Conservation (phyloP, 2,888 invertebrate species). For the Drepanosiphum platanoidis region DNA sequence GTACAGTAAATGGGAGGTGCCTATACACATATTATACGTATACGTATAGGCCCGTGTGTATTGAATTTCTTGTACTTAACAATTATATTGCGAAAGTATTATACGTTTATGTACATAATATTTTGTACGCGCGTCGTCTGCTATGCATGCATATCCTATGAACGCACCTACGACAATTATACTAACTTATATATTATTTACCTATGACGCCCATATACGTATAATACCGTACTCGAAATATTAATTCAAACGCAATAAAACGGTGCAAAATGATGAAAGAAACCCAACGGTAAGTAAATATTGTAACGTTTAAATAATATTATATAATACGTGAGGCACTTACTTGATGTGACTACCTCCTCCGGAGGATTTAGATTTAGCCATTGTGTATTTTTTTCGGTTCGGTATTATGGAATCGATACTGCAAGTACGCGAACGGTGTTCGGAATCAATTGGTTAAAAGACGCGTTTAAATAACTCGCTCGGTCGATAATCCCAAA, state of each 20-base stretch:
- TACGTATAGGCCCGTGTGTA: not conserved
- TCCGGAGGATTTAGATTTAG: conserved; percentile 47
- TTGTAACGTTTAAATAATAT: not conserved
- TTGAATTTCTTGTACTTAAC: conserved; percentile 16
- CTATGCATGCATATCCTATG: not conserved
- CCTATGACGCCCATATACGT: not conserved
- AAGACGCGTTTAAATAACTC: not conserved
- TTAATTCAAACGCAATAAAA: no score
- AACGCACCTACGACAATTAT: not conserved
- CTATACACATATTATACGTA: conserved; percentile 2
- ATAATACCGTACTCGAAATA: not conserved
- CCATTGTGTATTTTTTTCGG: conserved; percentile 22
- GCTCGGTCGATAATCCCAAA: not conserved
- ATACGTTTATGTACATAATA: not conserved
- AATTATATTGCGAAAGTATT: conserved; percentile 7
- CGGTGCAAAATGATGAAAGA: no score
- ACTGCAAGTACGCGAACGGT: not conserved
- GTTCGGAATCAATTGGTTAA: no score
- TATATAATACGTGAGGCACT: not conserved
- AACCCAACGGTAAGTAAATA: no score
- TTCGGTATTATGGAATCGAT: conserved; percentile 2
- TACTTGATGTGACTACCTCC: conserved; percentile 44
- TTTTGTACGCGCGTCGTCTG: no score
- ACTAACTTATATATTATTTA: not conserved
- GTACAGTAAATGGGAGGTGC: not conserved